Percentiles rank a stretch among this genome's conserved stretches.
These are phyloP conservation scores for Stictonetta naevosa DNA, from an alignment of 2,113 vertebrate species.

Conservation along the genomic window DNA sequence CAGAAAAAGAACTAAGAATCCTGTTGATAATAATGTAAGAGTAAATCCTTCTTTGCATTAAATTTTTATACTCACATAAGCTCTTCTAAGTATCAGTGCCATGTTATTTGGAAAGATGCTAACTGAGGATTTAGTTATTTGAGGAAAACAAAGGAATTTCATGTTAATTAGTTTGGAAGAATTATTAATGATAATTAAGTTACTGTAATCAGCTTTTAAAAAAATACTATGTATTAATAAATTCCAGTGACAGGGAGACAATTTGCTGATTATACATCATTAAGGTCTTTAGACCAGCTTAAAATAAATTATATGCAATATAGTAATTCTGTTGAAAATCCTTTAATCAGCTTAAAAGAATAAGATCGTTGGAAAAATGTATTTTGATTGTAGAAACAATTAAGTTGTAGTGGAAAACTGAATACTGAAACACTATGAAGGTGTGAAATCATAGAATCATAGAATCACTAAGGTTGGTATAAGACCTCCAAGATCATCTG, in stretches of 20 bases:
- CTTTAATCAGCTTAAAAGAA: background rate
- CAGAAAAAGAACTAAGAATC: background rate
- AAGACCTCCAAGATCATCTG: no score
- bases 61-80: background rate
- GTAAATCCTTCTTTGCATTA: background rate
- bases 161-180: conserved; percentile 3
- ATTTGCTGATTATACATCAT: conserved; percentile 1
- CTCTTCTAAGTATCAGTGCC: background rate
- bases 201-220: background rate
- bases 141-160: background rate
- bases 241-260: background rate
- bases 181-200: background rate
- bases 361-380: background rate
- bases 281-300: background rate
- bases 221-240: background rate
- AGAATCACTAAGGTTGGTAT: no score
- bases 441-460: background rate
- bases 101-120: background rate
- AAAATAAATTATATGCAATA: background rate
- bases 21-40: background rate
- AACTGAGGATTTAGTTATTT: background rate
- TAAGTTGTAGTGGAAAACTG: background rate
- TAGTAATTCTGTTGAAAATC: background rate
- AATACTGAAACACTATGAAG: background rate
- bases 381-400: background rate